Evolutionary conservation across 2,113 vertebrate species (phyloP).

Genomic region (Saccopteryx leptura): DNA sequence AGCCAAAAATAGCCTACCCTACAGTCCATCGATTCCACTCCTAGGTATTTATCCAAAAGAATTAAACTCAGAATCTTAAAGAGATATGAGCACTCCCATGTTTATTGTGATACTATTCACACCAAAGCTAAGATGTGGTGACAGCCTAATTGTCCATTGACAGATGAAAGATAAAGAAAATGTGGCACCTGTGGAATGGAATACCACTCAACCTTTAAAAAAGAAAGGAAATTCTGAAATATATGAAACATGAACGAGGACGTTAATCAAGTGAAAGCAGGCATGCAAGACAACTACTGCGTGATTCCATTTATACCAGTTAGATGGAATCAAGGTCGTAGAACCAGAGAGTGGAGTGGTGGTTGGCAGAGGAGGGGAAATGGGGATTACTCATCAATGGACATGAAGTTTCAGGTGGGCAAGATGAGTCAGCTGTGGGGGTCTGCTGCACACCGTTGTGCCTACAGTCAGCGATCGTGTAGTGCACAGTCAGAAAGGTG

Average conservation of each 20-base stretch:
- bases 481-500: neutral
- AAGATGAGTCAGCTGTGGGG: neutral
- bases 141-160: neutral
- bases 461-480: neutral
- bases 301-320: neutral
- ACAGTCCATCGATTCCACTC: neutral
- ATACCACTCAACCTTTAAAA: neutral
- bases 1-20: neutral
- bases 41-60: neutral
- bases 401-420: neutral
- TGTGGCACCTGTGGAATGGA: neutral
- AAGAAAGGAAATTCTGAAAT: neutral
- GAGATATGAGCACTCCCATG: neutral
- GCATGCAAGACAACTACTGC: neutral
- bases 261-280: neutral
- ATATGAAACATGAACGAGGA: neutral
- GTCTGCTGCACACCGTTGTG: fast-evolving
- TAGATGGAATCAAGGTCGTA: neutral
- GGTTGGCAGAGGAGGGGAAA: neutral
- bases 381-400: too few species aligned
- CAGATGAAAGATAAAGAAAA: neutral
- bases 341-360: neutral
- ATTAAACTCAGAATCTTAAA: neutral
- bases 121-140: neutral
- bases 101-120: neutral